Percentiles rank a stretch among this genome's conserved stretches.
Evolutionary conservation across 2,113 vertebrate genomes (phyloP).

Genomic region (Toxostoma redivivum): DNA sequence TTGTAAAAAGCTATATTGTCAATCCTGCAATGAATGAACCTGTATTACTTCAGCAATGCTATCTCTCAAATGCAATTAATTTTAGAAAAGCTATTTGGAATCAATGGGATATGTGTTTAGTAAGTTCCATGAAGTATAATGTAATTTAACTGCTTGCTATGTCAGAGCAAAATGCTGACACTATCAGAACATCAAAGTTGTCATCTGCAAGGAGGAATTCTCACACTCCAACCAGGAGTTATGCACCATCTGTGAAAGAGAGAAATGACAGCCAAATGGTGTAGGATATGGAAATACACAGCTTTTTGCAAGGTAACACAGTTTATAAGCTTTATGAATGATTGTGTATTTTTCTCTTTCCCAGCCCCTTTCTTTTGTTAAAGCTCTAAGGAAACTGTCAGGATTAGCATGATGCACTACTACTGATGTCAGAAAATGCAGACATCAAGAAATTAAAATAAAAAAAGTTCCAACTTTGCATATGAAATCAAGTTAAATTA

Average conservation of each 20-base stretch:
- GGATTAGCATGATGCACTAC: background rate
- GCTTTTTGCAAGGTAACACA: background rate
- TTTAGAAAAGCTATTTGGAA: background rate
- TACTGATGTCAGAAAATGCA: background rate
- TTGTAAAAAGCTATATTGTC: background rate
- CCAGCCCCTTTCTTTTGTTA: background rate
- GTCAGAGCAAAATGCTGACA: slow-evolving; percentile 11
- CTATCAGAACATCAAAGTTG: background rate
- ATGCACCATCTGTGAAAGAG: background rate
- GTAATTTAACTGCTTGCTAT: background rate
- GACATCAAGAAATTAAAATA: background rate
- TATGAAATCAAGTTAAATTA: background rate
- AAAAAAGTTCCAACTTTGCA: background rate
- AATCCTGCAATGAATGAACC: background rate
- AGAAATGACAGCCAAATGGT: background rate
- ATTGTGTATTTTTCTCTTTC: background rate
- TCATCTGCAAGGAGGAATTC: background rate
- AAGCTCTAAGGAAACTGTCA: background rate
- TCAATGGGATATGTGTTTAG: background rate
- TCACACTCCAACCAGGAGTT: background rate
- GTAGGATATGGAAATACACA: background rate
- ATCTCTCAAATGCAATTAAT: background rate
- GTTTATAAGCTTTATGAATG: background rate
- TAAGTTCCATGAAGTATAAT: background rate
- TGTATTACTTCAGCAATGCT: background rate